A percentile compares a stretch with the other conserved stretches of the same genome.
phyloP scores from a whole-genome alignment of 2,797 vertebrate species.

The Sylvilagus floridanus region DNA sequence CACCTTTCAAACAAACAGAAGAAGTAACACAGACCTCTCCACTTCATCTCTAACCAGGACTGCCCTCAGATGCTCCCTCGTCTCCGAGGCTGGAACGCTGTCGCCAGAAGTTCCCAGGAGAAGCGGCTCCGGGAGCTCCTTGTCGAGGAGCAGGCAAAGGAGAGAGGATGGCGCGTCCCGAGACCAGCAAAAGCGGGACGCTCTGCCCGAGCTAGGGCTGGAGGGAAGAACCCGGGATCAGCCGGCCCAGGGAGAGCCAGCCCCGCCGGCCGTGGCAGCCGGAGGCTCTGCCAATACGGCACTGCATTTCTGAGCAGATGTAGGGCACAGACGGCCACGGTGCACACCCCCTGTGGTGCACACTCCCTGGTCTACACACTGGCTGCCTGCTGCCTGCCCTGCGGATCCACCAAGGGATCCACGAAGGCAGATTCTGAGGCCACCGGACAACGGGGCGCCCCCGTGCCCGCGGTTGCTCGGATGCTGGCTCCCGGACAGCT shows the following conservation, averaged over 20 bases:
- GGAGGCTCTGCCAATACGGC: too few species aligned
- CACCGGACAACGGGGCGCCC: too few species aligned
- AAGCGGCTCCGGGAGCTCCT: not conserved
- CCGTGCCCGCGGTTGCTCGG: not conserved
- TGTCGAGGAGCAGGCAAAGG: fast-evolving
- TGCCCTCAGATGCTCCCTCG: not conserved
- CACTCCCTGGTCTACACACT: too few species aligned
- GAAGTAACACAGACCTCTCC: not conserved
- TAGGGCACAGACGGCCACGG: too few species aligned
- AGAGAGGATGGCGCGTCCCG: not conserved
- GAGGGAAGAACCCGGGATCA: not conserved
- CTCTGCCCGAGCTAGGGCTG: not conserved
- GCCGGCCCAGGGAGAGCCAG: fast-evolving
- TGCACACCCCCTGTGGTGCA: too few species aligned
- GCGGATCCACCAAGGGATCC: too few species aligned
- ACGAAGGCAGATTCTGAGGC: too few species aligned
- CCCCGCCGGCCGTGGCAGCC: too few species aligned
- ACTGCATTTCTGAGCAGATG: not conserved
- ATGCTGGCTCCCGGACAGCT: too few species aligned
- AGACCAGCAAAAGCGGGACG: not conserved
- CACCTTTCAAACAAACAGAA: too few species aligned
- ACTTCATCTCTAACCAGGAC: not conserved
- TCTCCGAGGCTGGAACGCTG: not conserved
- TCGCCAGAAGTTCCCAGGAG: not conserved
- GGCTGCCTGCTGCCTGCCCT: too few species aligned